Conservation (phyloP, 2,113 vertebrate species). For the Mesoclemmys tuberculata region DNA sequence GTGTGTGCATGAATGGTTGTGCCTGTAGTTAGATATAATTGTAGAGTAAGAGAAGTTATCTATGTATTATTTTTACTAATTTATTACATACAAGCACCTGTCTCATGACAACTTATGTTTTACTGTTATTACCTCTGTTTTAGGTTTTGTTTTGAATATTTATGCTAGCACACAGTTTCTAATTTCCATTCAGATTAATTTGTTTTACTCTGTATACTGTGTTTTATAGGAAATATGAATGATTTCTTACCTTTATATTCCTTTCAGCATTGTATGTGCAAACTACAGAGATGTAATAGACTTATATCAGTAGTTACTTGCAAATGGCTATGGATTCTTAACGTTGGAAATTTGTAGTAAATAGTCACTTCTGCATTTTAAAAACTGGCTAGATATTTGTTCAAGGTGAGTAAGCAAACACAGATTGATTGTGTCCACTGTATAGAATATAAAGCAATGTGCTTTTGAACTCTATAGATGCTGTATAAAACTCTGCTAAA, state of each 20-base stretch:
- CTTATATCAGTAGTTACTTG: not conserved
- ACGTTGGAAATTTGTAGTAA: slow-evolving; percentile 19
- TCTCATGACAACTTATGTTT: not conserved
- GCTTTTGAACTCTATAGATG: not conserved
- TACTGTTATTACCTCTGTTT: not conserved
- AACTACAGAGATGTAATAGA: not conserved
- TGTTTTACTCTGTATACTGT: not conserved
- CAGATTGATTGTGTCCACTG: slow-evolving; percentile 6
- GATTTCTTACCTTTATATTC: not conserved
- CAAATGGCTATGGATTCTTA: not conserved
- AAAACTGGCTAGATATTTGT: slow-evolving; percentile 7
- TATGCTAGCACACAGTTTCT: not conserved
- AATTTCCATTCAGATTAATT: not conserved
- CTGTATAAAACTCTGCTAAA: slow-evolving; percentile 1
- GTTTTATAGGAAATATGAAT: not conserved
- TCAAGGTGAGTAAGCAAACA: slow-evolving; percentile 30
- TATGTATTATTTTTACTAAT: not conserved
- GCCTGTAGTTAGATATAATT: not conserved
- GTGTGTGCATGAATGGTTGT: not conserved
- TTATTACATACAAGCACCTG: rapidly evolving
- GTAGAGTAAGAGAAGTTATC: not conserved
- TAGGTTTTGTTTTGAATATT: not conserved
- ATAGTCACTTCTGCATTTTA: slow-evolving; percentile 12
- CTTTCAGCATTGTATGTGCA: not conserved
- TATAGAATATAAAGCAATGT: not conserved